Base-by-base conservation (phyloP, 2,888 invertebrate species). In the Acronicta alni region DNA sequence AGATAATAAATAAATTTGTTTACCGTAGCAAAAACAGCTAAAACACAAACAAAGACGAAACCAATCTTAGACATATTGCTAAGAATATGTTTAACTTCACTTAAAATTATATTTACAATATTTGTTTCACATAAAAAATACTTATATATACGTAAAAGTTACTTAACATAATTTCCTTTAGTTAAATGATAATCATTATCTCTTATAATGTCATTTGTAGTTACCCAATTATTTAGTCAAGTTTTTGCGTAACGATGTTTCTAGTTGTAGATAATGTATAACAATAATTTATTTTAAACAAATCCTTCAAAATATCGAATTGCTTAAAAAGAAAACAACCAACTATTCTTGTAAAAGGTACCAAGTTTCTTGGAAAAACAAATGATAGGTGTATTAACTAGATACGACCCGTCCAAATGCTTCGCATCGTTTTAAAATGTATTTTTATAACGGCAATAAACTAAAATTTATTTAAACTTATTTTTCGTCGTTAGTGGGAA, bases 31-130 rank as follows among this genome's bases (percentile, higher is more conserved):
- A 64, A 53, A 35, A 66, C 46, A 17, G 63, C 62, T 3, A 47
- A 35, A 2, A 58, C 35, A 7, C 42, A 66, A 15, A 68, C 7
- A 26, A 64, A 15, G 1, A 62, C 12, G 14, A 77, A 44, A 49
- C 39, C 12, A 4, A 77, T 42, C 51, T 58, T 71, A 4, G 66
- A 44, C 77, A 77, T 77, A 44, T 39, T 77, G 35, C n/a, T 16
- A 3, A 17, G 16, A 37, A 26, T 1, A 65, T 73, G 74, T 60
- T 23, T 17, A 30, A 43, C 20, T 56, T 17, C 8, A 5, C 65
- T 37, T 57, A 67, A 68, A 67, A 60, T 46, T 54, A 72, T 68
- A 68, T 79, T 62, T 71, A 79, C 77, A 68, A 71, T 77, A 62
- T 66, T 60, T 45, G 23, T 30, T 16, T 17, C 12, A 12, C 3